These are phyloP conservation scores for Osmoderma eremita DNA, from an alignment of 2,888 invertebrate genomes.

Conservation along the genomic window DNA sequence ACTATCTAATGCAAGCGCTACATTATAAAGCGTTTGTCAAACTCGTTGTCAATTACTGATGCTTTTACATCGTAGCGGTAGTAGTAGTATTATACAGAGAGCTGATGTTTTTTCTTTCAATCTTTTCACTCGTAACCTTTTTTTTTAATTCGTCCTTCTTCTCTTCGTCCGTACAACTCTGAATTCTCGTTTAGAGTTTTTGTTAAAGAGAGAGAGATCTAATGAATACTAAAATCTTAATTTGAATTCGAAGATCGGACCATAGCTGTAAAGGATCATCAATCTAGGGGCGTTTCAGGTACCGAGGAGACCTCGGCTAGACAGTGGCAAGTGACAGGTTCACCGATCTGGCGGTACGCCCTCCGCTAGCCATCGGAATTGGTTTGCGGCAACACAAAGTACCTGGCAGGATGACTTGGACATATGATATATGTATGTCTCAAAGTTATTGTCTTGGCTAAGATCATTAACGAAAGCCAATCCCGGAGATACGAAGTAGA, in stretches of 20 bases:
- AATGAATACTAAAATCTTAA: constrained; percentile 58
- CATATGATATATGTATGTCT: constrained; percentile 52
- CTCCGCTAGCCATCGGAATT: constrained; percentile 61
- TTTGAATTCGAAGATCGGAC: constrained; percentile 62
- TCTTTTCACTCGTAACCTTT: constrained; percentile 5
- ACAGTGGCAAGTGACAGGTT: constrained; percentile 65
- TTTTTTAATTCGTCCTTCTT: neutral
- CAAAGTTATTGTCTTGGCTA: constrained; percentile 48
- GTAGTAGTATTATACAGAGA: neutral
- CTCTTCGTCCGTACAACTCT: neutral
- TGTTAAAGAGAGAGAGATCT: constrained; percentile 40
- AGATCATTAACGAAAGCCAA: constrained; percentile 44
- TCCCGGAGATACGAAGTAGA: constrained; percentile 23
- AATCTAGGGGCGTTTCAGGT: constrained; percentile 62
- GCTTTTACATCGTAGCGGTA: constrained; percentile 4
- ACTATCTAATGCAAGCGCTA: constrained; percentile 24
- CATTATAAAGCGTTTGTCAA: constrained; percentile 28
- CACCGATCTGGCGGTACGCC: constrained; percentile 59
- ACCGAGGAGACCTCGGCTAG: constrained; percentile 59
- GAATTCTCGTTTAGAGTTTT: constrained; percentile 31
- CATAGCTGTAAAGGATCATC: constrained; percentile 60
- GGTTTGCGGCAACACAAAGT: constrained; percentile 55
- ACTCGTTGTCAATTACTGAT: constrained; percentile 33
- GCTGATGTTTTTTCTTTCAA: constrained; percentile 7
- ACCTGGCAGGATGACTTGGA: constrained; percentile 54